phyloP scores from a whole-genome alignment of 2,113 vertebrate genomes.

The Antechinus stuartii region DNA sequence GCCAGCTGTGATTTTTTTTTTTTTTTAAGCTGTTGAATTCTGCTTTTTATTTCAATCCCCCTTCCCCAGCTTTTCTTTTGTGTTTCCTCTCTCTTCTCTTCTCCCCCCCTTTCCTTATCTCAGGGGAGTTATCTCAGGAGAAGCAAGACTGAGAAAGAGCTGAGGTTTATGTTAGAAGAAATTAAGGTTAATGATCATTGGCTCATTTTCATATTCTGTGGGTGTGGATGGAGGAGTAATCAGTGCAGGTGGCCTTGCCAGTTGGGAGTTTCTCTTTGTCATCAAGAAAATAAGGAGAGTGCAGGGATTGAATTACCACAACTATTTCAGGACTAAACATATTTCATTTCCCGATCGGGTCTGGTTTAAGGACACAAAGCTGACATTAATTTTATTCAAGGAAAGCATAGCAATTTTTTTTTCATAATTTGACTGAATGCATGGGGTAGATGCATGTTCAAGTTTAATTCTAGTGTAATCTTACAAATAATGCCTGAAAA shows the following conservation, averaged over 20 bases:
- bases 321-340: slow-evolving; percentile 85
- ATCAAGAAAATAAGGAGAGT: slow-evolving; percentile 88
- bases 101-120: slow-evolving; percentile 37
- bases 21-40: slow-evolving; percentile 64
- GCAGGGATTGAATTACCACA: slow-evolving; percentile 86
- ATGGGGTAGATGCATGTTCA: slow-evolving; percentile 81
- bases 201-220: slow-evolving; percentile 89
- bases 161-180: slow-evolving; percentile 88
- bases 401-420: slow-evolving; percentile 80
- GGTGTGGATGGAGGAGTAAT: slow-evolving; percentile 89
- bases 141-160: slow-evolving; percentile 78
- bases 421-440: slow-evolving; percentile 81
- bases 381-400: slow-evolving; percentile 86
- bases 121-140: slow-evolving; percentile 78
- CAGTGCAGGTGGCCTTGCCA: slow-evolving; percentile 89
- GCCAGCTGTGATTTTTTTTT: slow-evolving; percentile 75
- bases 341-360: slow-evolving; percentile 86
- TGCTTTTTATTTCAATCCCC: slow-evolving; percentile 65
- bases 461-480: slow-evolving; percentile 82
- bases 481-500: slow-evolving; percentile 83
- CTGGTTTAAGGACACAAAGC: slow-evolving; percentile 87
- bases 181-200: slow-evolving; percentile 89
- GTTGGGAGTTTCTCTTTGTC: slow-evolving; percentile 89
- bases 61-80: slow-evolving; percentile 17
- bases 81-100: slow-evolving; percentile 51